phyloP scores from a whole-genome alignment of 1,140 invertebrate genomes.

The Heliconius eleuchia region DNA sequence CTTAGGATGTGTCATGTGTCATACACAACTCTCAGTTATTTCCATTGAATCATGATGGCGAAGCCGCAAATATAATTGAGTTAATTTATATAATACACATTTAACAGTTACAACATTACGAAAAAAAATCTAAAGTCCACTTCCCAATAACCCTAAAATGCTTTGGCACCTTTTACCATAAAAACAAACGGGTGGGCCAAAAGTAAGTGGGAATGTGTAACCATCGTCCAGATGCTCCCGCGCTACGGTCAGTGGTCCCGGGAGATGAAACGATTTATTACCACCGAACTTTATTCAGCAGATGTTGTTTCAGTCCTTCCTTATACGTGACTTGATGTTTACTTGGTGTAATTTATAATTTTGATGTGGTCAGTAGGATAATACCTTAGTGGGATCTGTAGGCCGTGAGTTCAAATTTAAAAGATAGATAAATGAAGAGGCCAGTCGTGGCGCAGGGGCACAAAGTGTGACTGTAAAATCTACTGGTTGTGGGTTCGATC shows the following conservation, averaged over 20 bases:
- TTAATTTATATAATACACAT: background rate
- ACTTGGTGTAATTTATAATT: background rate
- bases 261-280: slow-evolving; percentile 14
- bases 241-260: background rate
- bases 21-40: no score
- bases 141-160: background rate
- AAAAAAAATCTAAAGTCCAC: background rate
- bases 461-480: no score
- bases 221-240: slow-evolving; percentile 1
- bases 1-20: no score
- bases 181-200: slow-evolving; percentile 11
- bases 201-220: slow-evolving; percentile 11
- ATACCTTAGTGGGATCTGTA: no score
- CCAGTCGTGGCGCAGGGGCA: no score
- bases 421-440: no score
- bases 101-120: background rate
- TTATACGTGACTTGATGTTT: slow-evolving; percentile 7
- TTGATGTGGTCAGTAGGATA: background rate
- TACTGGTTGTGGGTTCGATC: no score
- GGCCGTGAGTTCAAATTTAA: no score
- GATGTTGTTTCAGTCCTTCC: slow-evolving; percentile 5
- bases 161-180: slow-evolving; percentile 12
- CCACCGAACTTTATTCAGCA: slow-evolving; percentile 7
- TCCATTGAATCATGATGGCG: no score
- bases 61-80: background rate